phyloP scores from a whole-genome alignment of 2,797 vertebrate species.

The Peromyscus nudipes region DNA sequence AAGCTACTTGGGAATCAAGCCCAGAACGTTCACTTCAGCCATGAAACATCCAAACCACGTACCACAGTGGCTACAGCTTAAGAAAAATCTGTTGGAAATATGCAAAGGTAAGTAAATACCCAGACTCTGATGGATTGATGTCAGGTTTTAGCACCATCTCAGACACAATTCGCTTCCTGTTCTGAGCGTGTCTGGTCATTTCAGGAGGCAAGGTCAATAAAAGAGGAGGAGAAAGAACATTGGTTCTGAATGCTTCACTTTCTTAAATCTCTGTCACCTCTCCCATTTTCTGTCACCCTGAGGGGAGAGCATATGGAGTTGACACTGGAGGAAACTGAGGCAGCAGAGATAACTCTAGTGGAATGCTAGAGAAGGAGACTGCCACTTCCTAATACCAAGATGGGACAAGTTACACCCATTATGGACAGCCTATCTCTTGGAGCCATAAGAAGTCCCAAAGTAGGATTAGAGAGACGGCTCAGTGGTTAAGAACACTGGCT shows the following conservation, averaged over 20 bases:
- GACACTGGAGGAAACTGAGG: neutral
- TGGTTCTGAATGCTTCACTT: neutral
- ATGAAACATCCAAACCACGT: accelerated
- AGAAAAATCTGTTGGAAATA: neutral
- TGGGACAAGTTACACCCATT: neutral
- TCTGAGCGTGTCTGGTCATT: neutral
- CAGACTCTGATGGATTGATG: neutral
- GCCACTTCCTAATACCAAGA: neutral
- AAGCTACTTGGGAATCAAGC: neutral
- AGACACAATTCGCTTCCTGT: neutral
- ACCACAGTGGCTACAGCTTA: neutral
- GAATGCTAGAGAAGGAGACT: neutral
- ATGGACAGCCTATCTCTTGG: neutral
- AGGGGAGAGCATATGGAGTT: neutral
- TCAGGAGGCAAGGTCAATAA: neutral
- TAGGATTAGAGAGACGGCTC: neutral
- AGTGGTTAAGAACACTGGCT: neutral
- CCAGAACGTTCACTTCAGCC: neutral
- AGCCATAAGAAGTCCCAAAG: neutral
- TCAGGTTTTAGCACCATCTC: neutral
- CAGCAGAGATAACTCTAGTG: neutral
- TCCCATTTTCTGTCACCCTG: neutral
- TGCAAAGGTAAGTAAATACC: neutral
- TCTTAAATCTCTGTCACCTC: neutral
- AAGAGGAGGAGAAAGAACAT: neutral